phyloP scores from a whole-genome alignment of 2,888 invertebrate genomes.

The Uropetala carovei region DNA sequence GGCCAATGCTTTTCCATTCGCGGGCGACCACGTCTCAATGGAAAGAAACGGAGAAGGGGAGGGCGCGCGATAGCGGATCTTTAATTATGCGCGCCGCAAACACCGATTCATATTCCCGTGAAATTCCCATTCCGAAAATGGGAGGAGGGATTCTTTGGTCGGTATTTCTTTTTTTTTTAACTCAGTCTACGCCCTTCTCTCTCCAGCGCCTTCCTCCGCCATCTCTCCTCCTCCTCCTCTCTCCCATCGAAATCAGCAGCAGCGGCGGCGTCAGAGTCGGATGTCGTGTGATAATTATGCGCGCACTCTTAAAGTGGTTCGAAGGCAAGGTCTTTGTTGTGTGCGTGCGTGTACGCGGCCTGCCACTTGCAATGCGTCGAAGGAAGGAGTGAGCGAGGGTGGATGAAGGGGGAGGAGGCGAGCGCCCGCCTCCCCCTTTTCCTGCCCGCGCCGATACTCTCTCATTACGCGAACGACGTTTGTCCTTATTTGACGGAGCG shows the following conservation, averaged over 20 bases:
- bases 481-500: background rate
- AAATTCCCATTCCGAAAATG: conserved; percentile 43
- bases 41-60: background rate
- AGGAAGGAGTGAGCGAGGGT: background rate
- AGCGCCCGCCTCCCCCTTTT: background rate
- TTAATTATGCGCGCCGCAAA: conserved; percentile 64
- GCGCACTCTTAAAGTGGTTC: conserved; percentile 39
- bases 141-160: background rate
- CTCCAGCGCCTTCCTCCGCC: background rate
- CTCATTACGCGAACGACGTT: background rate
- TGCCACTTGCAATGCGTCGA: conserved; percentile 36
- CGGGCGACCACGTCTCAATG: conserved; percentile 56
- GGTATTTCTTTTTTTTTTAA: background rate
- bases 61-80: conserved; percentile 58
- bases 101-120: conserved; percentile 64
- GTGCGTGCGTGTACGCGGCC: background rate
- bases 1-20: conserved; percentile 62
- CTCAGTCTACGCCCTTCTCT: background rate
- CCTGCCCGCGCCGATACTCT: background rate
- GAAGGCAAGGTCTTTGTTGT: conserved; percentile 27
- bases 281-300: conserved; percentile 51
- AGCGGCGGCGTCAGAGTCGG: conserved; percentile 6
- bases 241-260: background rate
- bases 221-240: background rate
- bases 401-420: background rate